Evolutionary conservation across 1,140 invertebrate species (phyloP), one percentile per base, ranked within the genome.

Genomic region (Battus philenor): DNA sequence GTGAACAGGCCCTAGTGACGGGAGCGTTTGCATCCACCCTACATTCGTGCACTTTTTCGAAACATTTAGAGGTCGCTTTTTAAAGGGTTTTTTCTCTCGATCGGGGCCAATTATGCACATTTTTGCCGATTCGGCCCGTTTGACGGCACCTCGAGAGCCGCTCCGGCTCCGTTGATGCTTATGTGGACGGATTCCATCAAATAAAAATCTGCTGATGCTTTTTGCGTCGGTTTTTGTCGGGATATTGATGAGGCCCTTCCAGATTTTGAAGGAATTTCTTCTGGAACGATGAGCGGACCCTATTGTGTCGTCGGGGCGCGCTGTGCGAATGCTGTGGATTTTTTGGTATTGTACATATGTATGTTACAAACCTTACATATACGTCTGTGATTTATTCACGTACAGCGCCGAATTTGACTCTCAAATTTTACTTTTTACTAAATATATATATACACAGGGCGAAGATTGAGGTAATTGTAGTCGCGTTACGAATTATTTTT

Each of bases 61-160:
- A 75, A 70, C 79, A 69, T 77, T 74, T 77, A 63, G 74, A 79
- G 70, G 69, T 80, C 63, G 73, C 54, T 83, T 83, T 83, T 83
- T 80, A 70, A 80, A 59, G 57, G 46, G 67, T 80, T 83, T 83
- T 83, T 83, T 81, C 73, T 65, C 54, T 44, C 47, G 59, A 58
- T 70, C 60, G 59, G 47, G 48, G 58, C 66, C 79, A 82, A 82
- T 82, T 82, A 82, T 82, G 78, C 72, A 80, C 78, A 82, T 82
- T 82, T 82, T 78, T 82, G 72, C 72, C 67, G 63, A 63, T 60
- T 73, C 72, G 78, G 71, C 46, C 43, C 70, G 60, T 82, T 82
- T 82, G 78, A 62, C 61, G 50, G 61, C 52, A 66, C 59, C 58
- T 54, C 66, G 67, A 54, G 52, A 59, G 38, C 48, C 43, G 27